Base-by-base conservation (phyloP, 2,888 invertebrate genomes). In the Drosophila vallismaia region DNA sequence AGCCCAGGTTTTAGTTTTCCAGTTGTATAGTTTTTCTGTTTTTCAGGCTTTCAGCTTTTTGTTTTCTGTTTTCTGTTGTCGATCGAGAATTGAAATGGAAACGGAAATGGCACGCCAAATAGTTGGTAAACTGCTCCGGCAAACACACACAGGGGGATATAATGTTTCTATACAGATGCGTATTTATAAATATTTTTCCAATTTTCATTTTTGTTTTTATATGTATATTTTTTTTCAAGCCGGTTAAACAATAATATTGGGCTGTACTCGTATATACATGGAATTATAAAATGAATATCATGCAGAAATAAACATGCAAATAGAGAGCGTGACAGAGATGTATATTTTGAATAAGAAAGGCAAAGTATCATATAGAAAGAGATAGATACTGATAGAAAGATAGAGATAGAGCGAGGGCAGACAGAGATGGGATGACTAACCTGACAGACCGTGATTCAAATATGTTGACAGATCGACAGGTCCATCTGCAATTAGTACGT, bases 401-500 rank as follows among this genome's bases (percentile, higher is more conserved):
- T 5, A 64, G 3, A 66, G 33, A 51, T 24, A 72, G 31, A 46
- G 54, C 48, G 26, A 40, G 44, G 10, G 24, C 33, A 48, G 77
- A 59, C 68, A 81, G 87, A 91, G 10, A 28, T 49, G 44, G 46
- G 78, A 60, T 66, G 80, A 92, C 92, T 92, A 91, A 92, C 92
- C 92, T 92, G 92, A 91, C 90, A 89, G 90, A 90, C 91, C 92
- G 84, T 91, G 90, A 89, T 91, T 92, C 83, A 91, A 86, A 88
- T 89, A 91, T 79, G 91, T 90, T 85, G 91, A 90, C 81, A 90
- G 88, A 90, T 92, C 91, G 86, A 90, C 90, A 77, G 89, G 91
- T 77, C 88, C 90, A 91, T 91, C 92, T 91, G 91, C 76, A 91
- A 91, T 85, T 75, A 78, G 83, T 71, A 80, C 52, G 67, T 81